Evolutionary conservation across 2,888 invertebrate genomes (phyloP), one percentile per base, ranked within the genome.

Genomic region (Oasisia sp.): DNA sequence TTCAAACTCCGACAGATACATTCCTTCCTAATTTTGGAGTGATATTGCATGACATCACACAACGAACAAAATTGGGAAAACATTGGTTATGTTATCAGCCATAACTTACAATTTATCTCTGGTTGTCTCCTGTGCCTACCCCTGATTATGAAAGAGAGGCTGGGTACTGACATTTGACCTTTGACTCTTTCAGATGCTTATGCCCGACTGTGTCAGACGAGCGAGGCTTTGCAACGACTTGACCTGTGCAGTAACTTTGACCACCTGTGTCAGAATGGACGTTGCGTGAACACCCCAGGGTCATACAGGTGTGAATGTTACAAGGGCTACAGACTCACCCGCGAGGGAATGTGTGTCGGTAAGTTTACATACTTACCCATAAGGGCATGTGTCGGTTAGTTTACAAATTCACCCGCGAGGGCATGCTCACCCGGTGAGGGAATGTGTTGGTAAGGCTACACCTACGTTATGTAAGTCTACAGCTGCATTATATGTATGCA

Each of bases 261-360:
- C 14, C 38, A 89, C 45, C 89, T 92, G 27, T 94, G 94, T 92
- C 91, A 44, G 32, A 93, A 94, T 89, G 93, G 98, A 1, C 97
- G 97, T 91, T 98, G 98, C 95, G 96, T 98, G n/a, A 98, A 98
- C 96, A 98, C 98, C 0, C 96, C 97, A 14, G 98, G 98, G 2
- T 95, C 95, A 0, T 96, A 95, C 93, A 94, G 95, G 91, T 96
- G 96, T 94, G 95, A 95, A 12, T 96, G 96, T 93, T 94, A 95
- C 91, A 94, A 94, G 91, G 96, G 96, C 19, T 95, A 95, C 93
- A 94, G 95, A 93, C 94, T 95, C 11, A 95, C 95, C 91, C 90
- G 93, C 1, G 92, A 94, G 38, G 95, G 95, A 32, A 93, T 93
- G 74, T 96, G 96, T 94, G 93, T 95, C 89, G 96, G 93, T 93